A percentile compares a stretch with the other conserved stretches of the same genome.
Conservation (phyloP, 2,113 vertebrate species). For the Gymnarchus niloticus region DNA sequence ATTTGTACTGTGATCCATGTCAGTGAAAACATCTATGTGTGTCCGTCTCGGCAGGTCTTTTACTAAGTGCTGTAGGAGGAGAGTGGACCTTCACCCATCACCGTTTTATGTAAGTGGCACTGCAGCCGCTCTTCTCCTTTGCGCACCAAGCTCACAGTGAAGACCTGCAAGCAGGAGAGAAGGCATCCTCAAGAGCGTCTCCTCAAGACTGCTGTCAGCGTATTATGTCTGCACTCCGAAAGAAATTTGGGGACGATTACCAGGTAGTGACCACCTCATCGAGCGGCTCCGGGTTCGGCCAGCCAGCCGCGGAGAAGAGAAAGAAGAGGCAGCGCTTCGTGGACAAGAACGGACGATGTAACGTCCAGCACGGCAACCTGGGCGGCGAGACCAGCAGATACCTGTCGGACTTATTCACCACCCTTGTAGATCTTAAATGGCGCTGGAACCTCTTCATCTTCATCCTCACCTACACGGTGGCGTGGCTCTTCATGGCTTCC, state of each 20-base stretch:
- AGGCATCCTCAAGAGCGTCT: conserved; percentile 20
- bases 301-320: conserved; percentile 67
- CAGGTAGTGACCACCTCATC: conserved; percentile 82
- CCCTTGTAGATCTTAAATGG: conserved; percentile 98
- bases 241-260: conserved; percentile 84
- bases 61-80: conserved; percentile 24
- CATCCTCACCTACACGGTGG: conserved; percentile 96
- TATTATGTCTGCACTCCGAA: conserved; percentile 80
- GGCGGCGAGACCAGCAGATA: conserved; percentile 94
- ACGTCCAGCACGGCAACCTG: conserved; percentile 98
- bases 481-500: conserved; percentile 98
- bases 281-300: conserved; percentile 69
- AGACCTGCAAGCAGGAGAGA: background rate
- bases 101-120: conserved; percentile 64
- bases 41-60: background rate
- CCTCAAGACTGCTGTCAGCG: conserved; percentile 58
- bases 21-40: conserved; percentile 3
- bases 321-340: conserved; percentile 95
- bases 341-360: conserved; percentile 98
- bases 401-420: conserved; percentile 96
- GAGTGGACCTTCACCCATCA: conserved; percentile 9
- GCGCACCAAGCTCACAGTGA: conserved; percentile 33
- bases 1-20: conserved; percentile 17
- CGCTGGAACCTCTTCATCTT: conserved; percentile 99
- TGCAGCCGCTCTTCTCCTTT: conserved; percentile 8